Evolutionary conservation across 2,113 vertebrate species (phyloP).

Genomic region (Pachyramphus minor): DNA sequence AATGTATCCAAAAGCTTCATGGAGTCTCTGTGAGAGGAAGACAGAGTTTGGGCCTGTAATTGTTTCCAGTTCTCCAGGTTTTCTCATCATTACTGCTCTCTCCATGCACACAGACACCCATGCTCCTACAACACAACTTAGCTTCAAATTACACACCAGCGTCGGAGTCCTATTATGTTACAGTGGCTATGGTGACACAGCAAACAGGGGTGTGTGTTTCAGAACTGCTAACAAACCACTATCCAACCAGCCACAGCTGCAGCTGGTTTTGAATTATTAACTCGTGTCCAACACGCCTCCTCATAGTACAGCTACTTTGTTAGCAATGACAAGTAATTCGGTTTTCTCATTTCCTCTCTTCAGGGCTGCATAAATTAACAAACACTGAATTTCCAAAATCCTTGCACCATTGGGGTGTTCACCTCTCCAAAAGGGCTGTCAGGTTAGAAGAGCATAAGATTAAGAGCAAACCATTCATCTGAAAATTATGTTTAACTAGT

Average conservation of each 20-base stretch:
- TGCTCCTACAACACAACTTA: neutral
- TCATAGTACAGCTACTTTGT: neutral
- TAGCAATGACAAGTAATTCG: neutral
- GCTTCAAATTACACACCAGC: neutral
- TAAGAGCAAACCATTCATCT: neutral
- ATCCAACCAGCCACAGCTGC: neutral
- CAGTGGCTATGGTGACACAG: neutral
- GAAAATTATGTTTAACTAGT: neutral
- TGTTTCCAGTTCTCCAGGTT: constrained; percentile 7
- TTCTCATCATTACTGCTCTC: neutral
- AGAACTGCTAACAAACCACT: neutral
- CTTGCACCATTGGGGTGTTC: neutral
- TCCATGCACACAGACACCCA: neutral
- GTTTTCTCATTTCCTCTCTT: neutral
- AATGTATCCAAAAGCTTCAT: neutral
- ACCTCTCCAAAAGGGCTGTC: neutral
- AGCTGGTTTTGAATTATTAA: neutral
- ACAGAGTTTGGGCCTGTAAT: neutral
- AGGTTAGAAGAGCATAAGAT: neutral
- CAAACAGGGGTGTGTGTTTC: neutral
- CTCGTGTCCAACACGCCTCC: neutral
- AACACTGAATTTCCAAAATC: neutral
- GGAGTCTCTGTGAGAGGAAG: neutral
- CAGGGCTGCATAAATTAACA: neutral
- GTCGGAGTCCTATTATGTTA: neutral